Evolutionary conservation across 2,888 invertebrate species (phyloP), one percentile per base, ranked within the genome.

Genomic region (Cheilosia vernalis): DNA sequence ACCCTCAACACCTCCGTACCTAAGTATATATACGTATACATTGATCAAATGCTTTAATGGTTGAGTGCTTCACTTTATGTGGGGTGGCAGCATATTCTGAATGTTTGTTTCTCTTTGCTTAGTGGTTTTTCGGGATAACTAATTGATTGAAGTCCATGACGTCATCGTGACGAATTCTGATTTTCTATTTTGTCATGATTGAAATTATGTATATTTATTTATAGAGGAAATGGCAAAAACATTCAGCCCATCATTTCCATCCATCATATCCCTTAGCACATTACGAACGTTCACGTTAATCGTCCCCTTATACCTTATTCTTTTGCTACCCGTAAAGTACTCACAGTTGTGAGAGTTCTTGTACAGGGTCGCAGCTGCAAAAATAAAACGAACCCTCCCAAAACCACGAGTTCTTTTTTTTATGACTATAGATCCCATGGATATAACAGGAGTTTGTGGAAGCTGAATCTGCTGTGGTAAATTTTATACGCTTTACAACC

Each of bases 161-260:
- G 91, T 91, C 90, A 91, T 91, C 90, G 89, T 91, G 90, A 89
- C 91, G 91, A 91, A 91, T 91, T 90, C 77, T 88, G 88, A 89
- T 88, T 89, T 87, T 88, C 87, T 80, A 88, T 89, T 85, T 85
- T 76, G 85, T 85, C 81, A 85, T 77, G 85, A 85, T 85, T 85
- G 72, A 81, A 81, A 81, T 77, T 81, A 77, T 85, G 76, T 81
- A 85, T 85, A 81, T 85, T 77, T 85, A 85, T 77, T 81, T 77
- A 64, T 49, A 72, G 72, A 72, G 63, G 60, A 72, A 81, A 85
- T 63, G 81, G 72, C 63, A 80, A 85, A 81, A 81, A 85, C 76
- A 70, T 85, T 56, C 74, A 72, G 81, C 85, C 81, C 81, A 85
- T 85, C 66, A 81, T 63, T 81, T 76, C 72, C 81, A 85, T 85